phyloP scores from a whole-genome alignment of 2,113 vertebrate genomes.

The Lophura nycthemera region DNA sequence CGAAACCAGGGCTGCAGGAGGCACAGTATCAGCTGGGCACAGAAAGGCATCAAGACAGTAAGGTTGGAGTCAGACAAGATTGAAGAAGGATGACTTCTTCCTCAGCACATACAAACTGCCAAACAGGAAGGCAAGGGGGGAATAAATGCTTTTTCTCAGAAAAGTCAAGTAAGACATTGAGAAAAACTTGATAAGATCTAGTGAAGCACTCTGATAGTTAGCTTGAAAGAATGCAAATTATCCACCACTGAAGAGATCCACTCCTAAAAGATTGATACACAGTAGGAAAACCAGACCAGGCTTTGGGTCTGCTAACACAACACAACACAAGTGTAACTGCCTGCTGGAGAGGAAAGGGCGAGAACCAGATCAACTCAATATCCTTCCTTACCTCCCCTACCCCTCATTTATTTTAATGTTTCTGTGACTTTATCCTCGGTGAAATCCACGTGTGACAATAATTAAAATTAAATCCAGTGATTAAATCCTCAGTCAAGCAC shows the following conservation, averaged over 20 bases:
- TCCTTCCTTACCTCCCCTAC: neutral
- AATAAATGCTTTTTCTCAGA: neutral
- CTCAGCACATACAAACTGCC: neutral
- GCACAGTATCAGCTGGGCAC: neutral
- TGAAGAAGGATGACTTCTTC: neutral
- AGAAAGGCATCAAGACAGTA: neutral
- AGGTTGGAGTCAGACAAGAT: neutral
- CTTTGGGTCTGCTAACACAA: neutral
- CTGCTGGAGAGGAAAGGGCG: neutral
- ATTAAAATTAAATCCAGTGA: neutral
- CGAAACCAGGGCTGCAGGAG: neutral
- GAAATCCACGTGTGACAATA: neutral
- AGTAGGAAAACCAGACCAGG: neutral
- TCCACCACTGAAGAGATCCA: neutral
- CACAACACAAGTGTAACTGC: neutral
- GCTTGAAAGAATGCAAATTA: neutral
- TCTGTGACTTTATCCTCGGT: neutral
- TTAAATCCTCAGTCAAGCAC: neutral
- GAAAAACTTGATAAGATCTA: neutral
- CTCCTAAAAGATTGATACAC: neutral
- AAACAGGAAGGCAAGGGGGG: neutral
- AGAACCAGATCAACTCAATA: neutral
- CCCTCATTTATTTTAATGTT: neutral
- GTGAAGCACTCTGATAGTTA: neutral
- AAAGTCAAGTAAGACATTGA: neutral